phyloP scores from a whole-genome alignment of 2,797 vertebrate species.

The Vipera latastei region DNA sequence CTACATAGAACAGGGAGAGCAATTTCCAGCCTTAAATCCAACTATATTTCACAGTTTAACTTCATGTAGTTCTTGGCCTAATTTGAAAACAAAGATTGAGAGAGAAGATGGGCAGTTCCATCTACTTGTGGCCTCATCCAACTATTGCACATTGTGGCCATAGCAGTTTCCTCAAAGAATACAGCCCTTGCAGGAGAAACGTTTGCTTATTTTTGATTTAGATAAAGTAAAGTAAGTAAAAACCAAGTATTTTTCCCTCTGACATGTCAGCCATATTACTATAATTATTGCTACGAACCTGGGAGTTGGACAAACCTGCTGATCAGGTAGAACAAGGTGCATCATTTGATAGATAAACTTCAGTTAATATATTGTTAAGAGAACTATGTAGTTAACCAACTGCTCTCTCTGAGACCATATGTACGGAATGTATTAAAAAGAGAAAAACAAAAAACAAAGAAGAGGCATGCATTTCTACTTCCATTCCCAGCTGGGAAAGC shows the following conservation, averaged over 20 bases:
- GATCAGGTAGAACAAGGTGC: neutral
- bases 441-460: neutral
- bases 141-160: neutral
- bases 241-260: neutral
- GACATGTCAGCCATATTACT: neutral
- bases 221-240: neutral
- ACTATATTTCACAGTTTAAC: neutral
- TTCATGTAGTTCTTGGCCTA: neutral
- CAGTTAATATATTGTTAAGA: neutral
- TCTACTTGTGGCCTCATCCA: neutral
- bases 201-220: neutral
- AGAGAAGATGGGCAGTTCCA: neutral
- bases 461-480: neutral
- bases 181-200: too few relatives aligned
- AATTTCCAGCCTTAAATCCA: neutral
- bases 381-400: neutral
- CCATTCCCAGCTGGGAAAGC: neutral
- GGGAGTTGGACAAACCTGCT: neutral
- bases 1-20: neutral
- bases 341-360: neutral
- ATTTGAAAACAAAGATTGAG: neutral
- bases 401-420: neutral
- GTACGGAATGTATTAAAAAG: neutral
- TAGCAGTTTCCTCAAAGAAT: neutral
- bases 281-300: neutral